Evolutionary conservation across 2,113 vertebrate species (phyloP), one percentile per base, ranked within the genome.

Genomic region (Nothocercus julius): DNA sequence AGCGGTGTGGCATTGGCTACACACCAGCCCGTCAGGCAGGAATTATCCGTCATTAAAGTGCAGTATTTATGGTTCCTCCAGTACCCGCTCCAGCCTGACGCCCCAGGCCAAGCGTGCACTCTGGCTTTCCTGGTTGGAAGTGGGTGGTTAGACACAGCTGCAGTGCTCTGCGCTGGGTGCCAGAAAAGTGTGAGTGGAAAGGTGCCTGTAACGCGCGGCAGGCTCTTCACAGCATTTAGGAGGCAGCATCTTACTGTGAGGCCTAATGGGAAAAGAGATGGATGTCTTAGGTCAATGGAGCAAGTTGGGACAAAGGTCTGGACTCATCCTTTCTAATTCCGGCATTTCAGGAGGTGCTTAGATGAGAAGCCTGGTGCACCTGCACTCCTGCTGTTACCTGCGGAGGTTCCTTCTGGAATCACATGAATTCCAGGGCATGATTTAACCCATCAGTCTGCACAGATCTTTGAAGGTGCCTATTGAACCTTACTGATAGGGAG

Each of bases 261-360:
- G 25, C 61, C 36, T 58, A 45, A 6, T 6, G 38, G 51, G 27
- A 32, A 70, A 93, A 78, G 10, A 73, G 56, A 22, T 4, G 15
- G 34, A 51, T 34, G 40, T 25, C 21, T 85, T 38, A 62, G 36
- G 70, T 11, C 53, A 61, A 0, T 16, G 70, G 30, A 86, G 56
- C 49, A 49, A 19, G 0, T 1, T 0, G 1, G n/a, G 73, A 24
- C 15, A 54, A 13, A 16, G 30, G 24, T 13, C 19, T 75, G 81
- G 51, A 56, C 24, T 81, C 56, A 30, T 44, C 27, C 20, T 30
- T 28, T 72, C 47, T 36, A 21, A 49, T 72, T 30, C 13, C 40
- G 44, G 44, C 4, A 2, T 30, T 67, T 62, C 86, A 77, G 64
- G 30, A 67, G 51, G 45, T 78, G 15, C 34, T 69, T 56, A 24